phyloP scores from a whole-genome alignment of 2,888 invertebrate genomes.

The Pinctada fucata region DNA sequence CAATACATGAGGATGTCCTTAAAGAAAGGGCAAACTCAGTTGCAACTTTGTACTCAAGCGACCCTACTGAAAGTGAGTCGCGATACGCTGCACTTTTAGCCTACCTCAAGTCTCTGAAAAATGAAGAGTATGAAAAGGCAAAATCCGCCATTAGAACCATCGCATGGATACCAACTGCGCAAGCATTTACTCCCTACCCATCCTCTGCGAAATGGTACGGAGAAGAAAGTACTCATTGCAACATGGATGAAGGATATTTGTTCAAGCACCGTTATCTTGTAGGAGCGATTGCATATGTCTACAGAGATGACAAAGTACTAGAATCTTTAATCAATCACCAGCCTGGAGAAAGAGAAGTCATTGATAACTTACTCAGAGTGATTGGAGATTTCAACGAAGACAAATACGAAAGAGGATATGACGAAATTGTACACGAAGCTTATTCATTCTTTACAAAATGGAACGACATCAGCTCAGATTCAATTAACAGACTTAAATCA shows the following conservation, averaged over 20 bases:
- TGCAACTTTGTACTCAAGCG: background rate
- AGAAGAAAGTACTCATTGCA: background rate
- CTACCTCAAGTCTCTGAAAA: background rate
- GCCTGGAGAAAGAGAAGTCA: no score
- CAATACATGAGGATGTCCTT: background rate
- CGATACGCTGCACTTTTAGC: background rate
- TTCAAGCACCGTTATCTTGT: background rate
- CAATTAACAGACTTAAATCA: background rate
- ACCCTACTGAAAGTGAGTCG: background rate
- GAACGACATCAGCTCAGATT: no score
- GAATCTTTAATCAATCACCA: no score
- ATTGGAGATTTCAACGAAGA: no score
- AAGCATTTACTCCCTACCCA: background rate
- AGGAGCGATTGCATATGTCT: background rate
- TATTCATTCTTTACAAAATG: no score
- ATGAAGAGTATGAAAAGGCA: no score
- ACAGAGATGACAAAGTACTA: background rate
- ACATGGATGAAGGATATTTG: background rate
- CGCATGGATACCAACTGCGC: background rate
- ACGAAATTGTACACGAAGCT: no score
- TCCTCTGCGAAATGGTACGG: background rate
- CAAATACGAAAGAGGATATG: no score
- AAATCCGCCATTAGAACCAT: no score
- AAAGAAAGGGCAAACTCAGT: background rate
- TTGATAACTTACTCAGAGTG: no score